These are phyloP conservation scores for Myotis pilosus DNA, from an alignment of 2,797 vertebrate genomes.

Conservation along the genomic window DNA sequence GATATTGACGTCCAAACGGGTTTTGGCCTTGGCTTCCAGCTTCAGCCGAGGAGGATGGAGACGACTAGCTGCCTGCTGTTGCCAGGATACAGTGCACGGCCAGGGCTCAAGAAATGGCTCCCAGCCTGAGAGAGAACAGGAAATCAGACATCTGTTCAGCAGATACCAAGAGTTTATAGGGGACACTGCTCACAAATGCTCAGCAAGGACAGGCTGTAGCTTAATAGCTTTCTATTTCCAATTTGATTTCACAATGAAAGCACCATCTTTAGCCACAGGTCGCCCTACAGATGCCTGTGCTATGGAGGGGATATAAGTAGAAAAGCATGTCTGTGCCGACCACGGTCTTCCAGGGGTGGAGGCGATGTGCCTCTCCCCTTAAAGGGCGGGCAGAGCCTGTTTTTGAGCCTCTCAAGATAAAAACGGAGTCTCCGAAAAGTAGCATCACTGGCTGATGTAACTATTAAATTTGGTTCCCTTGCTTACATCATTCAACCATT, in stretches of 20 bases:
- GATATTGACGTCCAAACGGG: constrained; percentile 94
- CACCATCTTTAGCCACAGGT: not conserved
- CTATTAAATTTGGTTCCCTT: not conserved
- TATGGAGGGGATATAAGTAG: not conserved
- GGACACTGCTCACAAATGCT: not conserved
- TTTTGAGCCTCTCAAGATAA: not conserved
- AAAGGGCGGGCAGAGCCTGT: not conserved
- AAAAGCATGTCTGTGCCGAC: not conserved
- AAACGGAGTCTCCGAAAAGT: not conserved
- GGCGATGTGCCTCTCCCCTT: not conserved
- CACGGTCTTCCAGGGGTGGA: not conserved
- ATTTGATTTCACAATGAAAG: not conserved
- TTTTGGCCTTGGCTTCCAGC: constrained; percentile 91
- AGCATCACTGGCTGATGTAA: not conserved
- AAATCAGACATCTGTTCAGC: constrained; percentile 38
- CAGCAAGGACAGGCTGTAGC: not conserved
- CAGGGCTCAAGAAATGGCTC: constrained; percentile 97
- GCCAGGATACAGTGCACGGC: constrained; percentile 94
- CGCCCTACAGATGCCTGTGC: not conserved
- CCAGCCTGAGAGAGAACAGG: constrained; percentile 87
- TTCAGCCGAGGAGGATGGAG: constrained; percentile 94
- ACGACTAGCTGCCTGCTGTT: constrained; percentile 92
- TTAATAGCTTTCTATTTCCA: constrained; percentile 18
- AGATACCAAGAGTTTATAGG: constrained; percentile 1
- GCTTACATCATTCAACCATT: not conserved